Base-by-base conservation (phyloP, 2,888 invertebrate genomes). In the Eledone cirrhosa region DNA sequence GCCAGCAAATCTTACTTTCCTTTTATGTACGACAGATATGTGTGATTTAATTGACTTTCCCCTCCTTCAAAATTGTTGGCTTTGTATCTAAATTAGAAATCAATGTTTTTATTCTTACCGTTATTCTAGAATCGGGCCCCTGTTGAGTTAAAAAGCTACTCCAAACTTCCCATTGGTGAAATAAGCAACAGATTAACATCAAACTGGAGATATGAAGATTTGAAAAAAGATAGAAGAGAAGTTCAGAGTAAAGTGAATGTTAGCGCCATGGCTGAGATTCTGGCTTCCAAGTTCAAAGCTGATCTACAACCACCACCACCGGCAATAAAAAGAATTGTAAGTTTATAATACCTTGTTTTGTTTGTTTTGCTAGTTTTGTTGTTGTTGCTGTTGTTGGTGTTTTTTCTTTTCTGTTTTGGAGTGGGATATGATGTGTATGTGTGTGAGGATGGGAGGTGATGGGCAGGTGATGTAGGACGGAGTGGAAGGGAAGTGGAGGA, bases 151-250 rank as follows among this genome's bases (percentile, higher is more conserved):
- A 86, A 84, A 0, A 81, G 84, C 75, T 87, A 83, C 77, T 87
- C 80, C 80, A 88, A 87, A 78, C 83, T 88, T n/a, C 88, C 87
- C 4, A 87, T 88, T 86, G 86, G 85, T 33, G 86, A 88, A 81
- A 87, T 88, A n/a, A 84, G 86, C 67, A 87, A 84, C 78, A 83
- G 83, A 75, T 81, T 88, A 29, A 85, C 83, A 29, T 80, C 84
- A 14, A 84, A 83, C 59, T 79, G 77, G n/a, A 75, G 77, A n/a
- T 83, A 82, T 19, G 81, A 82, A 13, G 77, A 77, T 29, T 83
- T 81, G 69, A 80, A 78, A 14, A 80, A 80, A 22, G 81, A 81
- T 77, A 82, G 82, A 80, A 81, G 81, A 29, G 83, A 83, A 67
- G 84, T 84, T 79, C 84, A 83, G 81, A 81, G 85, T 4, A 84